A percentile compares a stretch with the other conserved stretches of the same genome.
Conservation (phyloP, 1,140 invertebrate species). For the Drosophila ironensis region DNA sequence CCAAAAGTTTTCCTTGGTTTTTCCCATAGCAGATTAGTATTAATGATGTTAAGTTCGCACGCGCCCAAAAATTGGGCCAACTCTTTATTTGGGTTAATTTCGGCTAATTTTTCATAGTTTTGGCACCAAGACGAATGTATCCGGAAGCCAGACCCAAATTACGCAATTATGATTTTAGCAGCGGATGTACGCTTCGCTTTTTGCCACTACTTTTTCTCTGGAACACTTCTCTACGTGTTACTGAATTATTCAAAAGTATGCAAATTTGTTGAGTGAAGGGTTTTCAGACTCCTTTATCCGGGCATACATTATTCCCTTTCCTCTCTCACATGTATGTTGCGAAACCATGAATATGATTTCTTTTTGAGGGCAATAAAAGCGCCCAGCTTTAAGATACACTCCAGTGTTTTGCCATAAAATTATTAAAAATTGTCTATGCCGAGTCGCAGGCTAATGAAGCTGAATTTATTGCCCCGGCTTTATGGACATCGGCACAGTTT, state of each 20-base stretch:
- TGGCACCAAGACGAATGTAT: slow-evolving; percentile 30
- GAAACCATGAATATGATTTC: no score
- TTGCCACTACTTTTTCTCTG: not conserved
- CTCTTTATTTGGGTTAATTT: slow-evolving; percentile 61
- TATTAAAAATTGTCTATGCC: slow-evolving; percentile 8
- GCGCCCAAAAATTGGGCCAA: slow-evolving; percentile 21
- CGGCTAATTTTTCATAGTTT: slow-evolving; percentile 28
- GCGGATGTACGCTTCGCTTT: slow-evolving; percentile 4
- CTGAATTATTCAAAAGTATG: not conserved
- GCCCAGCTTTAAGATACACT: not conserved
- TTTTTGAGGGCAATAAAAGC: no score
- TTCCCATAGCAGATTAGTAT: slow-evolving; percentile 49
- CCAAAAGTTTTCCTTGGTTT: not conserved
- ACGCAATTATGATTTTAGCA: slow-evolving; percentile 31
- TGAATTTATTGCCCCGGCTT: slow-evolving; percentile 58
- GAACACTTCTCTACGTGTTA: not conserved
- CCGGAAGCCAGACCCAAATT: slow-evolving; percentile 27
- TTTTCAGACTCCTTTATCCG: not conserved
- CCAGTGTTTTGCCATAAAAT: not conserved
- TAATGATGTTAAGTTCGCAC: slow-evolving; percentile 69
- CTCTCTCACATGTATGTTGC: no score
- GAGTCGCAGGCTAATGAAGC: slow-evolving; percentile 52
- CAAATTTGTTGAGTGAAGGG: not conserved
- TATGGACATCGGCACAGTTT: slow-evolving; percentile 53
- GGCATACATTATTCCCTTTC: not conserved